phyloP scores from a whole-genome alignment of 2,113 vertebrate genomes.

The Tachycineta bicolor region DNA sequence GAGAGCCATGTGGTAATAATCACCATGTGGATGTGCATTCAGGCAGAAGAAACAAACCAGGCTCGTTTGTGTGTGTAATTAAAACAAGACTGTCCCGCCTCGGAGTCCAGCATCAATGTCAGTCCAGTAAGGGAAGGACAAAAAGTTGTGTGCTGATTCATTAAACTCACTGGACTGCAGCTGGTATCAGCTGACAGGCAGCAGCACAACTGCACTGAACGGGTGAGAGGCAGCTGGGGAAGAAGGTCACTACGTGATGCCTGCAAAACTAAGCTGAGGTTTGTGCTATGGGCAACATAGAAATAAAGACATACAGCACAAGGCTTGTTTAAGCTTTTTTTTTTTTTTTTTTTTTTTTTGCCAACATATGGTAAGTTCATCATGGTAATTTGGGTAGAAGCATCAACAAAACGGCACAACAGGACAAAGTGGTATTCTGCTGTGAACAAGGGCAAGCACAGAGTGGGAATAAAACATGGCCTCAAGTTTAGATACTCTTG shows the following conservation, averaged over 20 bases:
- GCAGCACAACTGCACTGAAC: not conserved
- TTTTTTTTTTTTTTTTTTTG: not conserved
- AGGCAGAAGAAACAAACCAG: not conserved
- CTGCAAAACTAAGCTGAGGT: not conserved
- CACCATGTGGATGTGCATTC: not conserved
- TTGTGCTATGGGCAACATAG: not conserved
- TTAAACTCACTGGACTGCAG: not conserved
- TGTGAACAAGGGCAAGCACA: not conserved
- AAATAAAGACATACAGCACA: constrained; percentile 62
- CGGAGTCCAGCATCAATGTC: not conserved
- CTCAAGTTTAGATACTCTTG: not conserved
- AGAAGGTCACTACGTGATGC: not conserved
- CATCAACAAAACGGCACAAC: not conserved
- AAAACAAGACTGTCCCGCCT: not conserved
- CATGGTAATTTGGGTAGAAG: not conserved
- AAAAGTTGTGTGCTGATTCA: not conserved
- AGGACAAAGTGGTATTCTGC: not conserved
- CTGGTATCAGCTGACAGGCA: not conserved
- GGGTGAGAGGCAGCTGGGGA: not conserved
- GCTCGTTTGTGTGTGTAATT: not conserved
- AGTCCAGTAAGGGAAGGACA: not conserved
- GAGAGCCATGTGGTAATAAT: constrained; percentile 90
- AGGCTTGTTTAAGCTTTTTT: not conserved
- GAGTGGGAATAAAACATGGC: not conserved
- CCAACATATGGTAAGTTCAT: not conserved